These are phyloP conservation scores for Meteorus sp. DNA, from an alignment of 1,140 invertebrate species.

Conservation along the genomic window DNA sequence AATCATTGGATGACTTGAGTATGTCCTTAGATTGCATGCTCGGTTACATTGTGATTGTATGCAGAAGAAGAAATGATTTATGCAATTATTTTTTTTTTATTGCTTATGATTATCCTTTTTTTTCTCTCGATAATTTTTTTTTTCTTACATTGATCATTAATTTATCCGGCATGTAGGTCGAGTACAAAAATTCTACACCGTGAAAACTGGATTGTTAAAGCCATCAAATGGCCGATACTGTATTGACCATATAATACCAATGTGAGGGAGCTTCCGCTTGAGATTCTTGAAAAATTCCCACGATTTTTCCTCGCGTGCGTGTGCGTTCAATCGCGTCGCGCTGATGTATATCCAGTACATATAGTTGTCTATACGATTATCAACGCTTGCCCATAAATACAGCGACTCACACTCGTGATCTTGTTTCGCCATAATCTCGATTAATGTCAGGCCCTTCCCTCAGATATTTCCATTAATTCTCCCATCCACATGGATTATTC, in stretches of 20 bases:
- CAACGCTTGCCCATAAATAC: conserved; percentile 11
- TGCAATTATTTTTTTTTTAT: conserved; percentile 31
- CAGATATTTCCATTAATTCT: background rate
- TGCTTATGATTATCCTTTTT: too few species aligned
- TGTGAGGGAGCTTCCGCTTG: background rate
- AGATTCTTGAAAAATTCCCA: conserved; percentile 22
- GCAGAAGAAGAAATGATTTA: conserved; percentile 37
- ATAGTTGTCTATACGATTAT: conserved; percentile 22
- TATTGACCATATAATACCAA: background rate
- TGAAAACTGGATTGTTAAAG: too few species aligned
- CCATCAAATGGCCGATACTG: background rate
- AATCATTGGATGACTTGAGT: conserved; percentile 6
- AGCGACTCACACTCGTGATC: conserved; percentile 15
- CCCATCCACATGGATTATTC: too few species aligned
- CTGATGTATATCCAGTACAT: too few species aligned
- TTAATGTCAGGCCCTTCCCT: conserved; percentile 1
- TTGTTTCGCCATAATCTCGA: conserved; percentile 11
- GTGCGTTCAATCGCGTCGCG: background rate
- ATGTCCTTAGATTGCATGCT: background rate
- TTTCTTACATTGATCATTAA: too few species aligned
- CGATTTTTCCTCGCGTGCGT: conserved; percentile 22
- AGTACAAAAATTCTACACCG: too few species aligned
- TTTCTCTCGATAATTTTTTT: too few species aligned
- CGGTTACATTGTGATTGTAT: conserved; percentile 22
- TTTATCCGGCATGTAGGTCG: too few species aligned